A percentile compares a stretch with the other conserved stretches of the same genome.
Conservation (phyloP, 1,140 invertebrate species). For the Lucilia sericata region DNA sequence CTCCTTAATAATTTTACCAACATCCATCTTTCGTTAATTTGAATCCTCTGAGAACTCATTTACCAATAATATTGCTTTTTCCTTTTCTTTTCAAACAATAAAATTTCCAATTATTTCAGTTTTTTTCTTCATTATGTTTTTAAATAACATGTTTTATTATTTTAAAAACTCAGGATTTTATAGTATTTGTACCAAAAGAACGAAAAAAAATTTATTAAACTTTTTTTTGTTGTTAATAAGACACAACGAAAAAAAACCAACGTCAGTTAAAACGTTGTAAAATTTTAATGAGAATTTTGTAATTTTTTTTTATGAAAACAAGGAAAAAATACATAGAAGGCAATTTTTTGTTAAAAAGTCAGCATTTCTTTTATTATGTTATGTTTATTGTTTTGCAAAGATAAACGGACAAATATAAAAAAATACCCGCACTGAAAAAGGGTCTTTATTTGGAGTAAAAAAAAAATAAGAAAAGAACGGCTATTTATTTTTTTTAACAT, state of each 20-base stretch:
- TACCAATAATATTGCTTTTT: no score
- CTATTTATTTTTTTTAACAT: conserved; percentile 6
- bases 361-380: conserved; percentile 22
- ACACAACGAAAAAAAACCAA: neutral
- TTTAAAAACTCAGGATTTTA: conserved; percentile 16
- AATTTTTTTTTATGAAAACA: neutral
- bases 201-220: neutral
- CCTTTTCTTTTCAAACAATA: neutral
- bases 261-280: neutral
- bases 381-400: conserved; percentile 31
- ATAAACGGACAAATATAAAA: neutral
- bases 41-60: no score
- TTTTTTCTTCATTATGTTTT: conserved; percentile 13
- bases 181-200: neutral
- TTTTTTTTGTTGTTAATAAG: conserved; percentile 36
- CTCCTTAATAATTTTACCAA: no score
- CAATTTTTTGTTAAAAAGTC: conserved; percentile 9
- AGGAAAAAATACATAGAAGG: neutral
- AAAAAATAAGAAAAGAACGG: neutral
- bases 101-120: neutral
- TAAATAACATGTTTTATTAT: conserved; percentile 3
- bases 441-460: conserved; percentile 16
- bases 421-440: neutral
- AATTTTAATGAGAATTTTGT: conserved; percentile 39
- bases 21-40: no score